Percentiles rank a stretch among this genome's conserved stretches.
Conservation (phyloP, 2,113 vertebrate species). For the Peromyscus maniculatus region DNA sequence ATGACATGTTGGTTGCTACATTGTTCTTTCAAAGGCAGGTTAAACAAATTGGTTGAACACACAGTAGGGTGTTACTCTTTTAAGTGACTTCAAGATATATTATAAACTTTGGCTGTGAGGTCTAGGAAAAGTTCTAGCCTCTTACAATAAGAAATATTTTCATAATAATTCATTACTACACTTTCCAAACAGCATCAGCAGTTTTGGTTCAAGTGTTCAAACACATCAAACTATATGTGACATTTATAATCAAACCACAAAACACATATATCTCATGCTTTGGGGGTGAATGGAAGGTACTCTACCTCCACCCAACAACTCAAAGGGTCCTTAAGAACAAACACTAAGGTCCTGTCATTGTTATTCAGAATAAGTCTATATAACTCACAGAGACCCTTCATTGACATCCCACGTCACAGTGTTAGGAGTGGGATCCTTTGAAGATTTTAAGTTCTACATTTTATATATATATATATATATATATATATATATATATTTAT, state of each 20-base stretch:
- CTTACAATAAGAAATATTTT: background rate
- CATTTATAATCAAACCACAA: background rate
- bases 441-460: background rate
- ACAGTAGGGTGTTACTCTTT: background rate
- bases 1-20: background rate
- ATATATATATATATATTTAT: background rate
- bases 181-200: background rate
- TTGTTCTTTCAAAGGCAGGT: background rate
- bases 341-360: background rate
- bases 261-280: background rate
- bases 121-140: background rate
- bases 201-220: background rate
- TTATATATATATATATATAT: background rate
- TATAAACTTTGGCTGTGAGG: background rate
- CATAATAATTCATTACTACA: background rate
- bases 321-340: background rate
- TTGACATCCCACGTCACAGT: background rate
- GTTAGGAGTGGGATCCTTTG: background rate
- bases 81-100: background rate
- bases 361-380: background rate
- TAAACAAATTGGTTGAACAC: background rate
- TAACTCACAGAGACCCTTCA: conserved; percentile 5
- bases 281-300: background rate
- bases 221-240: background rate
- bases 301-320: background rate